Base-by-base conservation (phyloP, 2,113 vertebrate species). In the Catagonus wagneri region DNA sequence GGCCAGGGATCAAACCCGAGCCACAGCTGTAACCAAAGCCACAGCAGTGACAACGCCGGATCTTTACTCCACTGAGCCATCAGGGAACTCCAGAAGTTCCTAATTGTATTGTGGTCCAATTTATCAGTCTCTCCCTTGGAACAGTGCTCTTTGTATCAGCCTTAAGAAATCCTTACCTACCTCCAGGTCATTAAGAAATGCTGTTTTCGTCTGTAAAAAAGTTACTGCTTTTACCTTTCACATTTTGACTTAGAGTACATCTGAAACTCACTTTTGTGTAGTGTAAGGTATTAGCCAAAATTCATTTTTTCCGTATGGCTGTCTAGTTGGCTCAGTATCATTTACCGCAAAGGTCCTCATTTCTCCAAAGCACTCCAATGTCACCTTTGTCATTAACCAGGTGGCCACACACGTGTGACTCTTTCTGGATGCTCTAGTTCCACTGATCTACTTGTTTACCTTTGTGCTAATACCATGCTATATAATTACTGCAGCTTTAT, bases 101-200 rank as follows among this genome's bases (percentile, higher is more conserved):
- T 81, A 72, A 61, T 74, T 87, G 85, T 92, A 90, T 63, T 16
- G 8, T 19, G 34, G 34, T 20, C 34, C 60, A 66, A 63, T 68
- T 83, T 87, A 69, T 32, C 25, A 89, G 8, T 63, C 65, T 71
- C 84, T 79, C 54, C 72, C 75, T 81, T 50, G 27, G 23, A 79
- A 79, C 1, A 54, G n/a, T 23, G 15, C 16, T 72, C 72, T 50
- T 69, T 74, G 19, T 34, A 50, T 32, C 19, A 58, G 66, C 25
- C 22, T 93, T 63, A 63, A 75, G 39, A 86, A 74, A 83, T 78
- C 85, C 32, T 90, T 72, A 72, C 56, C 74, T 61, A 78, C 20
- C 10, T 39, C 11, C 85, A 86, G 32, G 69, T 94, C 60, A 58
- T n/a, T 39, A 78, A 86, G 92, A 85, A 95, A 89, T 71, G 32